These are phyloP conservation scores for Morpho achilles DNA, from an alignment of 2,888 invertebrate species.

Conservation along the genomic window DNA sequence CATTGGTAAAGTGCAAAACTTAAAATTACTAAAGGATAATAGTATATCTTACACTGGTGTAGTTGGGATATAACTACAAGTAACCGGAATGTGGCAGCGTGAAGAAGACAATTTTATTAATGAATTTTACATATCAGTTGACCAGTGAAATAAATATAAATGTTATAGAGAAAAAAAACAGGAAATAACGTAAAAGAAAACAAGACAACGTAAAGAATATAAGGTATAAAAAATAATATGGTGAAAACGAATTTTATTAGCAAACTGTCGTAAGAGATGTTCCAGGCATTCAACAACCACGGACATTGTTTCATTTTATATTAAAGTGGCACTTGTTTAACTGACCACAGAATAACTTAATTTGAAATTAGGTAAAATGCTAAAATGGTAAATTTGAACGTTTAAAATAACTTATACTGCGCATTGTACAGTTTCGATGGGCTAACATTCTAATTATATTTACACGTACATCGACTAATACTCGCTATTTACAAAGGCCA, in stretches of 20 bases:
- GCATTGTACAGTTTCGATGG: neutral
- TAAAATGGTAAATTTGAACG: too few species aligned
- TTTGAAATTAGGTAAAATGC: too few species aligned
- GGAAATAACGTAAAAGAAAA: conserved; percentile 10
- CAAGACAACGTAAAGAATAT: conserved; percentile 2
- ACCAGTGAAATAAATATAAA: conserved; percentile 1
- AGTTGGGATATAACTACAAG: conserved; percentile 77
- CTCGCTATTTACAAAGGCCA: conserved; percentile 35
- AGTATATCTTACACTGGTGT: conserved; percentile 82
- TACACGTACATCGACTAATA: conserved; percentile 7
- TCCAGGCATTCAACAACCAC: conserved; percentile 41
- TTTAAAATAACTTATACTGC: neutral
- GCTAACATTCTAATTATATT: neutral
- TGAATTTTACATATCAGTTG: conserved; percentile 8
- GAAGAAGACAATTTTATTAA: conserved; percentile 39
- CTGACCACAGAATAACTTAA: too few species aligned
- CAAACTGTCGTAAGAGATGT: conserved; percentile 67
- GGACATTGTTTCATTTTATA: conserved; percentile 14
- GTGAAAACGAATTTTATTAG: conserved; percentile 13
- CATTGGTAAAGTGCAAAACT: conserved; percentile 4
- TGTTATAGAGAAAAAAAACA: conserved; percentile 6
- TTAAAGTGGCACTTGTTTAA: neutral
- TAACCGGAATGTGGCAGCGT: conserved; percentile 72
- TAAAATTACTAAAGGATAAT: conserved; percentile 18
- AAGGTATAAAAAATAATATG: conserved; percentile 3